These are phyloP conservation scores for Morpho deidamia DNA, from an alignment of 2,888 invertebrate genomes.

Conservation along the genomic window DNA sequence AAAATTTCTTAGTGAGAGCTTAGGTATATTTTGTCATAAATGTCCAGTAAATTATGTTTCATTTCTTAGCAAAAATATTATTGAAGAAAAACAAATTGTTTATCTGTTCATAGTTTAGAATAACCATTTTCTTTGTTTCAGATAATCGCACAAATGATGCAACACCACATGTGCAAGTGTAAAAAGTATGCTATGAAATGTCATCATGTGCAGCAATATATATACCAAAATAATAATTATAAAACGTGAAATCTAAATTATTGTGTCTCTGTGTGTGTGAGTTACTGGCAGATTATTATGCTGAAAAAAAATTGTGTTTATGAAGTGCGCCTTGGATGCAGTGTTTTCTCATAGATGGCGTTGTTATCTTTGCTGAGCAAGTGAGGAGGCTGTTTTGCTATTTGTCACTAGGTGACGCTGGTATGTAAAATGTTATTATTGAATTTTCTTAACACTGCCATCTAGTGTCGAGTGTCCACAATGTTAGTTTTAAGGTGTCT, in stretches of 20 bases:
- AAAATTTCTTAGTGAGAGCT: no score
- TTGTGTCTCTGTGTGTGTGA: slow-evolving; percentile 15
- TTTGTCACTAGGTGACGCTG: slow-evolving; percentile 54
- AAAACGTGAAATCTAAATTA: slow-evolving; percentile 39
- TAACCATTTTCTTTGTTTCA: slow-evolving; percentile 46
- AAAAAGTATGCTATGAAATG: slow-evolving; percentile 44
- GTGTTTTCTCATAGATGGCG: slow-evolving; percentile 66
- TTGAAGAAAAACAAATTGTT: not conserved
- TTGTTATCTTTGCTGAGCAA: slow-evolving; percentile 51
- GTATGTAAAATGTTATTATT: slow-evolving; percentile 39
- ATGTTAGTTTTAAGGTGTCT: not conserved
- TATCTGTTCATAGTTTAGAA: slow-evolving; percentile 3
- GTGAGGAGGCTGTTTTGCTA: slow-evolving; percentile 46
- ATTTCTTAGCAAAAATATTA: no score
- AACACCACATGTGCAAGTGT: slow-evolving; percentile 61
- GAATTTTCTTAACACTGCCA: slow-evolving; percentile 30
- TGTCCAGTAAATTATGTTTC: no score
- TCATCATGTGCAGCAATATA: slow-evolving; percentile 42
- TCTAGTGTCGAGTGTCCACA: slow-evolving; percentile 41
- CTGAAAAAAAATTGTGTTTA: slow-evolving; percentile 35
- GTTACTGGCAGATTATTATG: slow-evolving; percentile 21
- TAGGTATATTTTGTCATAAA: no score
- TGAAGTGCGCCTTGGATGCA: slow-evolving; percentile 70
- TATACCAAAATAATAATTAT: slow-evolving; percentile 33
- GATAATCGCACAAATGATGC: slow-evolving; percentile 51